These are phyloP conservation scores for Delichon dasypus DNA, from an alignment of 2,797 vertebrate species.

Conservation along the genomic window DNA sequence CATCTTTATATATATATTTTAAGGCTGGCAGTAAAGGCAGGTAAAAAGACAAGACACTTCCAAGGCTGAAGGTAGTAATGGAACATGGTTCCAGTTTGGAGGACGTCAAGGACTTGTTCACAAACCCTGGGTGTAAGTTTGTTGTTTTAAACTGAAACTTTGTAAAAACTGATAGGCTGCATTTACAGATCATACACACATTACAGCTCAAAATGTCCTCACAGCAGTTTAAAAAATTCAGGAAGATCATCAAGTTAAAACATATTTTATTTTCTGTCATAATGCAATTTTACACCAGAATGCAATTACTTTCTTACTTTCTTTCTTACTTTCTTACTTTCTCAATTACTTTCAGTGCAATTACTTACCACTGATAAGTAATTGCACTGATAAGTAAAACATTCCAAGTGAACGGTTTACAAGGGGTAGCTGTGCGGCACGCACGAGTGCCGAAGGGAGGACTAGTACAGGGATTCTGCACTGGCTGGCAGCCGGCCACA, in stretches of 20 bases:
- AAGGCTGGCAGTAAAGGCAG: background rate
- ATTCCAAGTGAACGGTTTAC: background rate
- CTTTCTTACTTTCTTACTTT: no score
- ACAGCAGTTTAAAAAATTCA: background rate
- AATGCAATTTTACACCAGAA: background rate
- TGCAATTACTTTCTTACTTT: background rate
- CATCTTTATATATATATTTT: background rate
- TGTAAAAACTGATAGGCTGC: background rate
- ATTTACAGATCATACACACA: background rate
- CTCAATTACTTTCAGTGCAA: no score
- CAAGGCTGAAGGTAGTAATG: background rate
- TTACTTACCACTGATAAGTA: no score
- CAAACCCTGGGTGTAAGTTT: background rate
- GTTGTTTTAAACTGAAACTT: background rate
- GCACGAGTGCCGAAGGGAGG: no score
- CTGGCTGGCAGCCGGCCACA: background rate
- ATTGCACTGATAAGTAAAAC: no score
- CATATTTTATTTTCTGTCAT: background rate
- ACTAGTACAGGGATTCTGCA: rapidly evolving
- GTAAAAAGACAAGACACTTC: background rate
- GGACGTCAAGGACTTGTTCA: background rate
- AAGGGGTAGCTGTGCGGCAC: background rate
- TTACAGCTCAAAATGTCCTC: background rate
- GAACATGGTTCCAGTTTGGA: background rate
- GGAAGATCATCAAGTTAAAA: background rate